These are phyloP conservation scores for Dynastes hyllus DNA, from an alignment of 2,888 invertebrate species.

Conservation along the genomic window DNA sequence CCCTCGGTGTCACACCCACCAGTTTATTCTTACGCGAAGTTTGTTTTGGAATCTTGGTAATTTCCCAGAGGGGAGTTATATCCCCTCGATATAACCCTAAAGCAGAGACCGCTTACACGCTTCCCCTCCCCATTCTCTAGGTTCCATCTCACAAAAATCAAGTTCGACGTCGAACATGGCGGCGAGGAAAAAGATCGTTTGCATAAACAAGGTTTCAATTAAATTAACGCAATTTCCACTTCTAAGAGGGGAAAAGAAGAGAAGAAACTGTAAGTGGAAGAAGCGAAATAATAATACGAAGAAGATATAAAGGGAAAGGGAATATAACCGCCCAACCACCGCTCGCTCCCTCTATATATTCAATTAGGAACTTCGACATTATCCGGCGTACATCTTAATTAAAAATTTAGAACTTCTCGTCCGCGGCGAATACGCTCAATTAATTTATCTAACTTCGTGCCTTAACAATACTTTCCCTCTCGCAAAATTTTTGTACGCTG, in stretches of 20 bases:
- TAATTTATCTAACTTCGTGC: constrained; percentile 27
- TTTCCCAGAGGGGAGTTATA: constrained; percentile 38
- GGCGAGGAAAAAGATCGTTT: constrained; percentile 34
- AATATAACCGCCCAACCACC: not conserved
- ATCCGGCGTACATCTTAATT: constrained; percentile 44
- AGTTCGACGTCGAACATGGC: constrained; percentile 21
- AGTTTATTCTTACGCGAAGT: constrained; percentile 31
- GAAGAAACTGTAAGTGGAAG: not conserved
- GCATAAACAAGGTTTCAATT: constrained; percentile 43
- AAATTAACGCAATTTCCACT: constrained; percentile 40
- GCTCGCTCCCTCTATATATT: constrained; percentile 21
- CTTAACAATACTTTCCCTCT: not conserved
- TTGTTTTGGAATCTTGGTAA: constrained; percentile 40
- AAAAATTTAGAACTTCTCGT: constrained; percentile 39
- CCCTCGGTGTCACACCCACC: not conserved
- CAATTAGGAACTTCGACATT: constrained; percentile 37
- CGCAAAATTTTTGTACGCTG: too few species aligned
- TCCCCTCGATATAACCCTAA: constrained; percentile 1
- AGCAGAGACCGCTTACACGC: not conserved
- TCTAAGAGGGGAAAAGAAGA: not conserved
- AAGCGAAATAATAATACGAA: not conserved
- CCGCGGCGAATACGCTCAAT: constrained; percentile 23
- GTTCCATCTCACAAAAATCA: constrained; percentile 27
- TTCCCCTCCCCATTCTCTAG: not conserved
- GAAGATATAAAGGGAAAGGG: not conserved